Base-by-base conservation (phyloP, 2,888 invertebrate genomes). In the Tenthredo scrophulariae region DNA sequence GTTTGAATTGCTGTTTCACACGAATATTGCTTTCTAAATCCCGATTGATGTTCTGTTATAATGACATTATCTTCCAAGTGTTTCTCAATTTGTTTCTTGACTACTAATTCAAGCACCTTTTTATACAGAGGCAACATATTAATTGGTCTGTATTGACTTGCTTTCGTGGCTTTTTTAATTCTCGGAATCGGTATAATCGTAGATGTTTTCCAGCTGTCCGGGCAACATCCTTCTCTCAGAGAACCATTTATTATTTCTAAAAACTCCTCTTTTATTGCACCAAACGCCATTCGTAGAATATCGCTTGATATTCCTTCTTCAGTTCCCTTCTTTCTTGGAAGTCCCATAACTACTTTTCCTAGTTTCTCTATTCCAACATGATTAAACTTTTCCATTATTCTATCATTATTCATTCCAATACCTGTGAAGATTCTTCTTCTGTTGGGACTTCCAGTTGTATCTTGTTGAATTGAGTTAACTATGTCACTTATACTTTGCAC, bases 151-250 rank as follows among this genome's bases (percentile, higher is more conserved):
- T 75, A 84, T 43, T 85, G 58, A 22, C 70, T 79, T 43, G 85
- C 80, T 37, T 67, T 77, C 72, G 22, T 84, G 0, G 84, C 18
- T 26, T 84, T 80, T 10, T 79, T 50, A 22, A 85, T 29, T 26
- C 84, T 84, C 40, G 85, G 84, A 4, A 85, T 85, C 3, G 80
- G 85, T 58, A 85, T 43, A 22, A 85, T 70, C 72, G 72, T 84
- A 13, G 72, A 85, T 15, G 46, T 85, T 75, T 85, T 85, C 85
- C 79, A 85, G 4, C 67, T 50, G 9, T 70, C 50, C 26, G 84
- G 84, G 33, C 77, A 85, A 13, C 4, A 15, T 37, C 58, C 79
- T 43, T 84, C 72, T 13, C 72, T 26, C 26, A 85, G 46, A 10
- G 85, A 85, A 33, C 15, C 50, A 46, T 84, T 85, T 37, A 85